Percentiles rank a stretch among this genome's conserved stretches.
Evolutionary conservation across 2,113 vertebrate species (phyloP).

Genomic region (Scytalopus superciliaris): DNA sequence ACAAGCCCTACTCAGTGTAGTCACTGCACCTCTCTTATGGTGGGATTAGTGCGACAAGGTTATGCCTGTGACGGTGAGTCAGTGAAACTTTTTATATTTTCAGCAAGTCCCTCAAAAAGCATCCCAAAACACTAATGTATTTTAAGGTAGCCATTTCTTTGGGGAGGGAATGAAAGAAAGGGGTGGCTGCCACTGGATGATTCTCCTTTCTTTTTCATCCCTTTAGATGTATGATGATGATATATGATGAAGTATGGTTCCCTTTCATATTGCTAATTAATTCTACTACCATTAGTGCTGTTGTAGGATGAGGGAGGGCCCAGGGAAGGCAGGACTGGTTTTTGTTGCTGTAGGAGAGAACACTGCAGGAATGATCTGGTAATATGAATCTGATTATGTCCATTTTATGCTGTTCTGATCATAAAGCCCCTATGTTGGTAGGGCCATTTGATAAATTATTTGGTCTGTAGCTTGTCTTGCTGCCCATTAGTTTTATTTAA

Average conservation of each 20-base stretch:
- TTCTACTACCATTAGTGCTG: not conserved
- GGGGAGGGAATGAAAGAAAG: not conserved
- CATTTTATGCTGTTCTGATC: not conserved
- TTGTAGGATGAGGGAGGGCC: not conserved
- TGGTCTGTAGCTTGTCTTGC: not conserved
- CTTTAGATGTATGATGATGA: not conserved
- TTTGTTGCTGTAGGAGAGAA: not conserved
- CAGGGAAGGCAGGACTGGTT: not conserved
- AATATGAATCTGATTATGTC: not conserved
- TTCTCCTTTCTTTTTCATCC: not conserved
- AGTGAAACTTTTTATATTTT: not conserved
- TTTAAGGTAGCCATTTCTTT: not conserved
- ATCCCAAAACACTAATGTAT: not conserved
- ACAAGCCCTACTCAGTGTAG: constrained; percentile 92
- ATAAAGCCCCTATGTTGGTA: not conserved
- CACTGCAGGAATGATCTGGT: not conserved
- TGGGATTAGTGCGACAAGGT: constrained; percentile 93
- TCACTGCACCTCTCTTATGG: constrained; percentile 96
- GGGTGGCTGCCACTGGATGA: not conserved
- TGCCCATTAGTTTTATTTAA: not conserved
- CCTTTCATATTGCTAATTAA: not conserved
- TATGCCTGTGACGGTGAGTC: constrained; percentile 92
- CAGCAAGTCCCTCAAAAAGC: not conserved
- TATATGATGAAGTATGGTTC: not conserved
- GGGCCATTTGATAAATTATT: not conserved